phyloP scores from a whole-genome alignment of 2,113 vertebrate species.

The Eidolon helvum region DNA sequence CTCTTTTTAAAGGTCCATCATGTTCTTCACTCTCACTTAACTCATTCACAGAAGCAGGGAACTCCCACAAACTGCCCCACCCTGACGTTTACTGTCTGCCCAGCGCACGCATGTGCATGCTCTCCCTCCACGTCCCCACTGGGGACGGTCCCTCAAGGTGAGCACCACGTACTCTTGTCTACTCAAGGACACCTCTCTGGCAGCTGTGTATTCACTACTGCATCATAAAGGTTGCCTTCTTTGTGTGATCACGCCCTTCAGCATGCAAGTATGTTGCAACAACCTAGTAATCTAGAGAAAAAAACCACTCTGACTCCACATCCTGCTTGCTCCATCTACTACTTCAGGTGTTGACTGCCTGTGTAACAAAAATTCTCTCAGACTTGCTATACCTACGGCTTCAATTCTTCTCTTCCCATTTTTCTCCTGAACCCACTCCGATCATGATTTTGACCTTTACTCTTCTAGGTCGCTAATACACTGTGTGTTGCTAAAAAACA shows the following conservation, averaged over 20 bases:
- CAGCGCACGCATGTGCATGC: neutral
- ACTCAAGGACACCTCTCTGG: neutral
- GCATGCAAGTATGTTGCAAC: neutral
- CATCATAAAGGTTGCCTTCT: neutral
- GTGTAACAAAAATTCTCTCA: neutral
- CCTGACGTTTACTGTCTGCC: neutral
- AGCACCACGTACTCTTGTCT: neutral
- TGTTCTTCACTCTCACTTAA: neutral
- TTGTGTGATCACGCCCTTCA: neutral
- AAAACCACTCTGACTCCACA: neutral
- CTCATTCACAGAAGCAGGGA: neutral
- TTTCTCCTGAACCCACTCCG: constrained; percentile 13
- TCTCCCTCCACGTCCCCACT: no score
- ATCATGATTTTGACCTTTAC: neutral
- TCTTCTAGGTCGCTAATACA: neutral
- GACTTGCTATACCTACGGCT: neutral
- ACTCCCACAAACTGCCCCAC: neutral
- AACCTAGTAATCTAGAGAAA: neutral
- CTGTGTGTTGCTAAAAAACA: neutral
- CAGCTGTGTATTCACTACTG: neutral
- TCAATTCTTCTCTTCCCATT: neutral
- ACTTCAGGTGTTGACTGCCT: neutral
- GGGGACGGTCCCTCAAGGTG: neutral
- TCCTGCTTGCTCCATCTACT: neutral
- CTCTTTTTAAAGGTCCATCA: neutral